Percentiles rank a stretch among this genome's conserved stretches.
Evolutionary conservation across 2,888 invertebrate species (phyloP).

Genomic region (Leptura quadrifasciata): DNA sequence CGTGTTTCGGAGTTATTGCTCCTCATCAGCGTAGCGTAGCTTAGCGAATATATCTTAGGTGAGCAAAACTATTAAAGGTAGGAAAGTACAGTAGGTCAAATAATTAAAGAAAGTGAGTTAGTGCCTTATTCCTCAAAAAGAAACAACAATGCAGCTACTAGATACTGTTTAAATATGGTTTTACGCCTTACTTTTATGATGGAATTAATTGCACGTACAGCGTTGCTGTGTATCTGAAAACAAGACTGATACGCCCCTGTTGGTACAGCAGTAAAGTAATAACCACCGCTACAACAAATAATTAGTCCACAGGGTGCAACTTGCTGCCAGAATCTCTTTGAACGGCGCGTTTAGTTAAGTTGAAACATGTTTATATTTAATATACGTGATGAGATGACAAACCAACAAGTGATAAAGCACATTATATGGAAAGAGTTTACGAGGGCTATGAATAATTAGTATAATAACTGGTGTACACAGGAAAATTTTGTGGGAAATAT

Average conservation of each 20-base stretch:
- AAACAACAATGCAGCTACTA: too few relatives aligned
- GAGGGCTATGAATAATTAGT: conserved; percentile 13
- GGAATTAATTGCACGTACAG: too few relatives aligned
- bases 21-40: too few relatives aligned
- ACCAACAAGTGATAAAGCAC: conserved; percentile 22
- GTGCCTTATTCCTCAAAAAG: too few relatives aligned
- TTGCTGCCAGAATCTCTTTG: conserved; percentile 9
- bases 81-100: too few relatives aligned
- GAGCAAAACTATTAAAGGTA: too few relatives aligned
- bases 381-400: conserved; percentile 14
- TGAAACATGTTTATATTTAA: conserved; percentile 28
- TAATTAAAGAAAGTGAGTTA: too few relatives aligned
- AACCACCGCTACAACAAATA: conserved; percentile 14
- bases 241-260: conserved; percentile 10
- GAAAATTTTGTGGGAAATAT: background rate
- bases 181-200: too few relatives aligned
- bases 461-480: conserved; percentile 13
- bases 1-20: too few relatives aligned
- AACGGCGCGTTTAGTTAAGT: conserved; percentile 8
- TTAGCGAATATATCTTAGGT: too few relatives aligned
- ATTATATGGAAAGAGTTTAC: conserved; percentile 23
- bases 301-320: conserved; percentile 19
- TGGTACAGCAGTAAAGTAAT: background rate
- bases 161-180: too few relatives aligned
- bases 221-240: background rate